Base-by-base conservation (phyloP, 2,888 invertebrate genomes). In the Athrips mouffetella region DNA sequence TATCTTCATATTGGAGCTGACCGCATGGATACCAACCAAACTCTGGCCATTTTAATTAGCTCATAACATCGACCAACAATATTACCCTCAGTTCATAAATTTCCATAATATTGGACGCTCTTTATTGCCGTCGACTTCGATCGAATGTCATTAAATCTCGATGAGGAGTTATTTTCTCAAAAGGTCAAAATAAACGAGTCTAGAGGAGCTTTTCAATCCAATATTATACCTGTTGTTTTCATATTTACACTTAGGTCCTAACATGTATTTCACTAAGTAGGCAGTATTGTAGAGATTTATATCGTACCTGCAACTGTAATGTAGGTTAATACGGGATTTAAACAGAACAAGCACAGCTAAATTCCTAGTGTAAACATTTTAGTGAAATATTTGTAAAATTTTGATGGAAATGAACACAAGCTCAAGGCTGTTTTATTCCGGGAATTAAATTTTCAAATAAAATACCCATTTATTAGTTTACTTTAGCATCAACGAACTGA, bases 1-100 rank as follows among this genome's bases (percentile, higher is more conserved):
- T 70, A 70, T 70, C 57, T 65, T 62, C 56, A 57, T 64, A 63
- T 62, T 58, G 55, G 55, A 62, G 57, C 56, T 59, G 58, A 51
- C 60, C 60, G 47, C 62, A 59, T 18, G 39, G 20, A 47, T 49
- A 47, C 44, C 46, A 39, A 58, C 54, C 53, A 62, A 59, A 62
- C 37, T 11, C 4, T 18, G 37, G 37, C 20, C 37, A 37, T n/a
- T 57, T 70, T 63, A 67, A 72, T 67, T 59, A 63, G 60, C 48
- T 1, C 23, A 46, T 46, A 48, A 47, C 49, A 44, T 49, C 8
- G 3, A 49, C 48, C 51, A 33, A 40, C 23, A 13, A 40, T 23
- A 8, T 11, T n/a, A n/a, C n/a, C 25, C 15, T 29, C 29, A 18
- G 18, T 42, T 10, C 16, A 44, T 30, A 16, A 44, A 20, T 27